Percentiles rank a stretch among this genome's conserved stretches.
These are phyloP conservation scores for Gadopsis marmoratus DNA, from an alignment of 2,797 vertebrate genomes.

Conservation along the genomic window DNA sequence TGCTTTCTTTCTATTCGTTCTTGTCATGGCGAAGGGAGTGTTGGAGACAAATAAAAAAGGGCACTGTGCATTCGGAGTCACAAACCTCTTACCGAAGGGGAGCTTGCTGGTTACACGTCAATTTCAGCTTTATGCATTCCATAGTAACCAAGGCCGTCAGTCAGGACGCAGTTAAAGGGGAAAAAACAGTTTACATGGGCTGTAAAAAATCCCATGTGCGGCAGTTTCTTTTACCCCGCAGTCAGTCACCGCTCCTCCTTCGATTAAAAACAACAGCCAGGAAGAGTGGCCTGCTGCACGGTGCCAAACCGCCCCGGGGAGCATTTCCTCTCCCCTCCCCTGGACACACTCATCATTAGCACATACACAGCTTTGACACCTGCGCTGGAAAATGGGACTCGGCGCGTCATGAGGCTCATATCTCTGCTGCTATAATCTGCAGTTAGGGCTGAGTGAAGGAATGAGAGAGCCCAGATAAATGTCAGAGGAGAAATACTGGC, in stretches of 20 bases:
- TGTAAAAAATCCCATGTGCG: constrained; percentile 5
- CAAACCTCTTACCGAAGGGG: constrained; percentile 29
- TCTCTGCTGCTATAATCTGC: constrained; percentile 68
- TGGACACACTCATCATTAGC: constrained; percentile 73
- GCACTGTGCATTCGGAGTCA: not conserved
- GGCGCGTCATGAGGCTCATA: constrained; percentile 72
- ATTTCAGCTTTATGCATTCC: constrained; percentile 19
- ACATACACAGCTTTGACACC: constrained; percentile 77
- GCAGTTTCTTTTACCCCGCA: constrained; percentile 43
- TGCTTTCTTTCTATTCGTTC: not conserved
- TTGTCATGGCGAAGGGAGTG: not conserved
- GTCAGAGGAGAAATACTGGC: constrained; percentile 72
- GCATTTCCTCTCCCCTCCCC: constrained; percentile 56
- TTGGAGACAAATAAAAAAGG: not conserved
- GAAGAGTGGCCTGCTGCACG: constrained; percentile 39
- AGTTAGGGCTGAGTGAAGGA: constrained; percentile 50
- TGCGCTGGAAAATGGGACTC: constrained; percentile 70
- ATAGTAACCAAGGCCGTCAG: constrained; percentile 11
- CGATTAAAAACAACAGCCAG: constrained; percentile 52
- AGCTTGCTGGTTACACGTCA: constrained; percentile 46
- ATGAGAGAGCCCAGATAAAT: constrained; percentile 61
- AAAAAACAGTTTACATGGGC: constrained; percentile 11
- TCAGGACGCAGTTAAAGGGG: constrained; percentile 23
- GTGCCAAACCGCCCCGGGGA: constrained; percentile 58
- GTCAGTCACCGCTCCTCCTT: constrained; percentile 36